These are phyloP conservation scores for Muntiacus reevesi DNA, from an alignment of 2,113 vertebrate species.

Conservation along the genomic window DNA sequence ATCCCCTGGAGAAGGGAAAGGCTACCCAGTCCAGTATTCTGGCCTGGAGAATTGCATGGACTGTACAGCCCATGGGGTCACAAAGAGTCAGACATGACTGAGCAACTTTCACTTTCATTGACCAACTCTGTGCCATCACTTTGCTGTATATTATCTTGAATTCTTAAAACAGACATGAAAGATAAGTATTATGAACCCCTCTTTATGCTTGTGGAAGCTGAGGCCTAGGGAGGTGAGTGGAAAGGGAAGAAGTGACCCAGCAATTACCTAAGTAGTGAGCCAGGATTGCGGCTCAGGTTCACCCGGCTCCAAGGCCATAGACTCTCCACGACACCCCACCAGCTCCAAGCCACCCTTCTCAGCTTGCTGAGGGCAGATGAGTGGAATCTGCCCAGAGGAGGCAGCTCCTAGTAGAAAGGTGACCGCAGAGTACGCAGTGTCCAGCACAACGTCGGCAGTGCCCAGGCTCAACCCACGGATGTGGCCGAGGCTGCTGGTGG, in stretches of 20 bases:
- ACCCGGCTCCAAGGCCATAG: background rate
- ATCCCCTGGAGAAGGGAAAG: background rate
- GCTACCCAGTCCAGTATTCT: background rate
- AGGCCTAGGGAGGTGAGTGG: background rate
- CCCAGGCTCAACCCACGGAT: background rate
- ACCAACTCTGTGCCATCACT: background rate
- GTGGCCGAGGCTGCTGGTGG: background rate
- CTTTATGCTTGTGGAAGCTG: background rate
- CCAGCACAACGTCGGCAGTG: background rate
- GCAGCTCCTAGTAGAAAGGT: background rate
- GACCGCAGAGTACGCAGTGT: background rate
- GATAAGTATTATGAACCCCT: background rate
- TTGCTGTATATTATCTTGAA: background rate
- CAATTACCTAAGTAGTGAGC: background rate
- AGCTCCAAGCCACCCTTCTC: background rate
- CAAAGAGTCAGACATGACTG: background rate
- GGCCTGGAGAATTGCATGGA: background rate
- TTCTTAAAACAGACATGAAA: background rate
- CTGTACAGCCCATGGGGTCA: background rate
- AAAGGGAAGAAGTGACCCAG: background rate
- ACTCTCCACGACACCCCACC: background rate
- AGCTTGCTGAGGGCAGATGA: background rate
- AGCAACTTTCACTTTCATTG: background rate
- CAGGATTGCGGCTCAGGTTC: background rate
- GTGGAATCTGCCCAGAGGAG: background rate